phyloP scores from a whole-genome alignment of 2,888 invertebrate genomes.

The Phorcus lineatus region DNA sequence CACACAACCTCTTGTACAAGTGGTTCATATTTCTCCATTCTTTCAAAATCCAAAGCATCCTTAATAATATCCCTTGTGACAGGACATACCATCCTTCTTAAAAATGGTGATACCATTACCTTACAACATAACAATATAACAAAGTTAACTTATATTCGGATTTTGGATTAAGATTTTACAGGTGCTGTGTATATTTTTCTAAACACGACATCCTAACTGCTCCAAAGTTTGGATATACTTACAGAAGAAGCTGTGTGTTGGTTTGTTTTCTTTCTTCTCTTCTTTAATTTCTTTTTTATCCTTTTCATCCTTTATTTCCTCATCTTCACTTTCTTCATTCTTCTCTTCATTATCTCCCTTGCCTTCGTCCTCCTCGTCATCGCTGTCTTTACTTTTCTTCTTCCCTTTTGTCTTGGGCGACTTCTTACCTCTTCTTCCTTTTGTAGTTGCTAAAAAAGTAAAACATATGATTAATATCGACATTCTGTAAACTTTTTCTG shows the following conservation, averaged over 20 bases:
- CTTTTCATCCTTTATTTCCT: not conserved
- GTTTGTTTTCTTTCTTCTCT: not conserved
- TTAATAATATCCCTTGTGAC: too few species aligned
- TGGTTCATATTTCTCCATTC: too few species aligned
- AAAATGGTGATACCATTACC: too few species aligned
- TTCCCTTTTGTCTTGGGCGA: not conserved
- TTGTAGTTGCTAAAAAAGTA: not conserved
- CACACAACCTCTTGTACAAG: too few species aligned
- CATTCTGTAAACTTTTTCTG: not conserved
- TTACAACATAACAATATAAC: too few species aligned
- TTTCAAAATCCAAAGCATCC: too few species aligned
- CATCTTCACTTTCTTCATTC: not conserved
- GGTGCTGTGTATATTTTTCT: too few species aligned
- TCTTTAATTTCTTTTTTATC: not conserved
- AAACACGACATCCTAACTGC: too few species aligned
- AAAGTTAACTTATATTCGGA: too few species aligned
- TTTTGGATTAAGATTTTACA: too few species aligned
- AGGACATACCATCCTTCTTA: too few species aligned
- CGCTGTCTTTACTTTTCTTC: not conserved
- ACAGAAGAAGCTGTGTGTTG: conserved; percentile 56
- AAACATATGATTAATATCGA: not conserved
- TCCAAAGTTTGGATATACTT: conserved; percentile 20
- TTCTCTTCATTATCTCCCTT: not conserved
- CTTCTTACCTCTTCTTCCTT: not conserved
- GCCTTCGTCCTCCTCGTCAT: not conserved